Conservation (phyloP, 2,888 invertebrate genomes). For the Lydus trimaculatus region DNA sequence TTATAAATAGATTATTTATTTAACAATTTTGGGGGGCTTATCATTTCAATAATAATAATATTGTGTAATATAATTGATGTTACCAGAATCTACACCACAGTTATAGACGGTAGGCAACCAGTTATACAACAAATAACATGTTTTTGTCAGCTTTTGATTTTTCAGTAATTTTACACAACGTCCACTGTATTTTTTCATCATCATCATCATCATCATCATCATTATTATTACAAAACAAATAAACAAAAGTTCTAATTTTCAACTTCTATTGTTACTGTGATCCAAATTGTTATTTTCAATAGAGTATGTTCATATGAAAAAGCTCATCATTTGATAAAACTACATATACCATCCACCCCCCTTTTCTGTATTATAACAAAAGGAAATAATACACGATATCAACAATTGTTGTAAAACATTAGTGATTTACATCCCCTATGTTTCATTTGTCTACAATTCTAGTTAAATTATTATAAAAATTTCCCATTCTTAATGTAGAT, state of each 20-base stretch:
- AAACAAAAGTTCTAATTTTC: too few relatives aligned
- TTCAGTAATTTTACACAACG: neutral
- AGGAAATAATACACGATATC: neutral
- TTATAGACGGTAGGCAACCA: neutral
- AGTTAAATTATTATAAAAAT: too few relatives aligned
- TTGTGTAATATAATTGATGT: too few relatives aligned
- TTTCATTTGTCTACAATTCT: too few relatives aligned
- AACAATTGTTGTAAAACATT: neutral
- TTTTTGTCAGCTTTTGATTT: neutral
- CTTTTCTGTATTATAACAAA: neutral
- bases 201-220: too few relatives aligned
- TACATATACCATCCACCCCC: neutral
- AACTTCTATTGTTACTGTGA: neutral
- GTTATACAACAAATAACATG: neutral
- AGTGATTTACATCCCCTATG: neutral
- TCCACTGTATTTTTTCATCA: neutral
- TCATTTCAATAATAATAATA: too few relatives aligned
- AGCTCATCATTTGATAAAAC: slow-evolving; percentile 1
- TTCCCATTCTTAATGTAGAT: too few relatives aligned
- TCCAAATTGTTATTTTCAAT: neutral
- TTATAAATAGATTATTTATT: neutral
- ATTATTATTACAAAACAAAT: too few relatives aligned
- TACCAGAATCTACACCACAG: too few relatives aligned
- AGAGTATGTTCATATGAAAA: neutral
- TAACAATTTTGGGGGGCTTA: too few relatives aligned